Percentiles rank a stretch among this genome's conserved stretches.
Evolutionary conservation across 2,888 invertebrate species (phyloP).

Genomic region (Oligia strigilis): DNA sequence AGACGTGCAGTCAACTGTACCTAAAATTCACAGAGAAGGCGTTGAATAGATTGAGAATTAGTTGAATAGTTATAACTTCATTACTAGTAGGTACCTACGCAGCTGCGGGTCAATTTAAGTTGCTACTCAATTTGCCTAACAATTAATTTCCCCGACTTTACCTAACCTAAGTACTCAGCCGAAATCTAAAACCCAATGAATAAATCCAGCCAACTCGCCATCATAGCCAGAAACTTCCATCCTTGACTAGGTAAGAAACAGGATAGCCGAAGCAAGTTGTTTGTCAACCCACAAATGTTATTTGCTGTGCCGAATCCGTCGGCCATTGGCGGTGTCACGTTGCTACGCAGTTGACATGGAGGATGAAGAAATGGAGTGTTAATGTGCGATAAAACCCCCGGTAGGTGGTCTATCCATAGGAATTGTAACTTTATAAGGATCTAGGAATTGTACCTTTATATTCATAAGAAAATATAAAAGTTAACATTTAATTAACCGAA

Average conservation of each 20-base stretch:
- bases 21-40: neutral
- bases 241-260: conserved; percentile 74
- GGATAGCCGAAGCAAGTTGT: conserved; percentile 86
- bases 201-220: conserved; percentile 26
- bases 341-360: conserved; percentile 60
- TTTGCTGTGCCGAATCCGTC: conserved; percentile 86
- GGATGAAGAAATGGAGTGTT: conserved; percentile 16
- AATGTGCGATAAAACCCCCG: neutral
- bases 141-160: neutral
- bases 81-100: no score
- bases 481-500: neutral
- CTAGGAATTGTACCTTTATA: neutral
- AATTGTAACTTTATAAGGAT: no score
- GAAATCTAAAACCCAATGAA: conserved; percentile 1
- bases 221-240: conserved; percentile 26
- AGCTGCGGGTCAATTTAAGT: no score
- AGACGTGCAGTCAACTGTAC: no score
- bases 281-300: conserved; percentile 87
- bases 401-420: no score
- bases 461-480: no score
- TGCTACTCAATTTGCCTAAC: neutral
- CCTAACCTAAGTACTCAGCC: neutral
- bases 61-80: neutral
- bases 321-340: conserved; percentile 88
- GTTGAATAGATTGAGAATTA: neutral